Evolutionary conservation across 2,797 vertebrate genomes (phyloP), one percentile per base, ranked within the genome.

Genomic region (Cercopithecus hamlyni): DNA sequence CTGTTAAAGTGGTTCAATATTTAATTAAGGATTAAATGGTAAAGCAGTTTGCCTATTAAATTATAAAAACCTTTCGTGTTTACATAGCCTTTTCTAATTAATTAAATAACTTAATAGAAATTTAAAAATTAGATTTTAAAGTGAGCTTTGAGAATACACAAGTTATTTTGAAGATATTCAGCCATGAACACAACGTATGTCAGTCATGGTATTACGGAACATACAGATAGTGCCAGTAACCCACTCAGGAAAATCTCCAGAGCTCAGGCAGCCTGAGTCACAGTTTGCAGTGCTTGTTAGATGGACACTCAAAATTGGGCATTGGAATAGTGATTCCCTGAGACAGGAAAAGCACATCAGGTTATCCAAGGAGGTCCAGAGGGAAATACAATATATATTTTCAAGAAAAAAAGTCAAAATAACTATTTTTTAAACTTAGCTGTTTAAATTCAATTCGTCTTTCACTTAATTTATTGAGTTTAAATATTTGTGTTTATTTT

Each of bases 1-100:
- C 96, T 97, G 96, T 97, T 97, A 94, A 96, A 97, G 83, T 96
- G 93, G 96, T 94, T 97, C 97, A 97, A 98, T 98, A 97, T 97
- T 97, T 98, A 97, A 98, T 97, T 97, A 98, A 96, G 70, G 96
- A 97, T 98, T 98, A 96, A 97, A 97, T 94, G 41, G 90, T 84
- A 97, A 98, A 91, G 45, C 67, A 73, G 96, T 96, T 92, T 96
- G 85, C 75, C 95, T 90, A 93, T 97, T 97, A 97, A 92, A 97
- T 97, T 97, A 87, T 96, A 97, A 97, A 96, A 97, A 96, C 61
- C 57, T 88, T 93, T 80, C 87, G 36, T 97, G 96, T 97, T 98
- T 96, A 96, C 93, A 96, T 7, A 96, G 93, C 79, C 94, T 95
- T 97, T 96, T 45, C 43, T 97, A 97, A 97, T 97, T 97, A 96